phyloP scores from a whole-genome alignment of 2,797 vertebrate genomes.

The Sebastiscus tertius region DNA sequence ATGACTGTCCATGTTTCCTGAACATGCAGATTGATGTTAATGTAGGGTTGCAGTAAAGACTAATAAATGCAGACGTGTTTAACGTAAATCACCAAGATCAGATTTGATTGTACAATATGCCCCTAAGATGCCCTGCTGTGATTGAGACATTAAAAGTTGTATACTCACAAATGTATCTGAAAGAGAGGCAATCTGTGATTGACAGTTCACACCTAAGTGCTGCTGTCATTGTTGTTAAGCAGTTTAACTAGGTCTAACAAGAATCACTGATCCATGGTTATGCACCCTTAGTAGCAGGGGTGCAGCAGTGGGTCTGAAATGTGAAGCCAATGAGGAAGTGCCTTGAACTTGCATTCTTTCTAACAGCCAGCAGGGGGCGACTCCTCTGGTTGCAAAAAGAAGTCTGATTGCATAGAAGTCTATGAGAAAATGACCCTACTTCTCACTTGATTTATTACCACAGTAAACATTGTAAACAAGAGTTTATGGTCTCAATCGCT shows the following conservation, averaged over 20 bases:
- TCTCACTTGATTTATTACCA: no score
- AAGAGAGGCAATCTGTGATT: background rate
- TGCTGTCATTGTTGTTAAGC: background rate
- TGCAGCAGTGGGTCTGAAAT: background rate
- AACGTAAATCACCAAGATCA: background rate
- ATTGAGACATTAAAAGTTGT: background rate
- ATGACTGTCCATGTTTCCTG: background rate
- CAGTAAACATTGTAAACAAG: no score
- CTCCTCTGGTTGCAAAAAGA: no score
- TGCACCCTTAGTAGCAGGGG: background rate
- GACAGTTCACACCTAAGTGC: background rate
- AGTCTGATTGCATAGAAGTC: no score
- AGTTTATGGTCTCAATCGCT: no score
- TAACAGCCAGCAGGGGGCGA: no score
- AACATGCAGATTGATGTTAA: background rate
- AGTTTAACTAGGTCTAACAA: background rate
- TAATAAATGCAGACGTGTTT: background rate
- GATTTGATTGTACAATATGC: background rate
- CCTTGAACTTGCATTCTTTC: no score
- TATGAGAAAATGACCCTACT: no score
- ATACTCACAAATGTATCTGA: background rate
- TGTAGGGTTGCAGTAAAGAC: background rate
- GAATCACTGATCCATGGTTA: conserved; percentile 5
- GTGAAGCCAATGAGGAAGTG: no score
- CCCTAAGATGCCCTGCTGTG: background rate